Conservation (phyloP, 2,888 invertebrate species). For the Listrodromus nycthemerus region DNA sequence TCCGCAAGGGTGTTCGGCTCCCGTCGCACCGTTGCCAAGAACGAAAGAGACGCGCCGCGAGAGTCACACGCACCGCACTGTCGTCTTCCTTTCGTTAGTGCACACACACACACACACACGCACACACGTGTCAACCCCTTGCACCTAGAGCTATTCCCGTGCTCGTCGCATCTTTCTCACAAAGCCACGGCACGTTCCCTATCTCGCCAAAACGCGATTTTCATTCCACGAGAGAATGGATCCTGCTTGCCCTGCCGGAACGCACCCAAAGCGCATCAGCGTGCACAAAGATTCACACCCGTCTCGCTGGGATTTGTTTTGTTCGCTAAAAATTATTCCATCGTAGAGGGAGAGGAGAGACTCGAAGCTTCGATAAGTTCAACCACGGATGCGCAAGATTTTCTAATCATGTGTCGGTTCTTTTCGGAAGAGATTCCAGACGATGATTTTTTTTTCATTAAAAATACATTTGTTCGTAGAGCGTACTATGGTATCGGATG, state of each 20-base stretch:
- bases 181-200: slow-evolving; percentile 24
- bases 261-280: background rate
- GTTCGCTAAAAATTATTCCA: background rate
- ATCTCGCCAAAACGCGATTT: slow-evolving; percentile 35
- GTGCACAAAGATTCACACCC: background rate
- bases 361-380: background rate
- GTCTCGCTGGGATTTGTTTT: background rate
- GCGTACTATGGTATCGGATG: too few species aligned
- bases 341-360: too few species aligned
- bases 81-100: slow-evolving; percentile 19
- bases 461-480: background rate
- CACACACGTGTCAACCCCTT: background rate
- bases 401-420: background rate
- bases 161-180: slow-evolving; percentile 43
- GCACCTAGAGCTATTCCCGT: slow-evolving; percentile 43
- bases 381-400: background rate
- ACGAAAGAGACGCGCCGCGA: background rate
- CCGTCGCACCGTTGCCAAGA: slow-evolving; percentile 22
- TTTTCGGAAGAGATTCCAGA: too few species aligned
- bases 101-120: background rate
- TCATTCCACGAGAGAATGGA: slow-evolving; percentile 44
- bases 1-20: slow-evolving; percentile 7
- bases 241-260: background rate
- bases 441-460: too few species aligned
- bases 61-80: slow-evolving; percentile 8